These are phyloP conservation scores for Neuroscelio doddi DNA, from an alignment of 2,888 invertebrate species.

Conservation along the genomic window DNA sequence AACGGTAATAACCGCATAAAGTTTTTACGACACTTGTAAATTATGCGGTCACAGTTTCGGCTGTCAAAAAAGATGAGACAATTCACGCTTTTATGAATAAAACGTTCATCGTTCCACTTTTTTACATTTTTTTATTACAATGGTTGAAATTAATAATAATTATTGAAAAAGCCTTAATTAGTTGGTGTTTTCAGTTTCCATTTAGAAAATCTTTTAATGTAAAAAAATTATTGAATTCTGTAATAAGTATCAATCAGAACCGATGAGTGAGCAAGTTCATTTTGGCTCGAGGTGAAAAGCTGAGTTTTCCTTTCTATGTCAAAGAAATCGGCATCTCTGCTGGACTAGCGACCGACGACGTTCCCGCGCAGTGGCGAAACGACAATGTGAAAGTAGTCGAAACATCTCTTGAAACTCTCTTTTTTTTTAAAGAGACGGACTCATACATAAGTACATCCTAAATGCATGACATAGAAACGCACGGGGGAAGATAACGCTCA, in stretches of 20 bases:
- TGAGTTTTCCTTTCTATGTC: conserved; percentile 65
- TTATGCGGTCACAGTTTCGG: too few species aligned
- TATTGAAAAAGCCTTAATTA: too few species aligned
- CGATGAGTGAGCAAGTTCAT: conserved; percentile 21
- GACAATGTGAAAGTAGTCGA: conserved; percentile 67
- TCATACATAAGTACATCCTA: conserved; percentile 4
- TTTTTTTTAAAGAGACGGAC: conserved; percentile 39
- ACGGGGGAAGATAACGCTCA: not conserved
- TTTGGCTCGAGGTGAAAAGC: conserved; percentile 33
- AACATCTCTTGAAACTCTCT: conserved; percentile 53
- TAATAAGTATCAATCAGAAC: conserved; percentile 13
- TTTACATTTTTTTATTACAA: too few species aligned
- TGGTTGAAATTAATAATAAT: too few species aligned
- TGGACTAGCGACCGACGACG: conserved; percentile 44
- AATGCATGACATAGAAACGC: conserved; percentile 9
- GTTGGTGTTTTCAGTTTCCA: too few species aligned
- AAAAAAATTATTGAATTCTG: conserved; percentile 5
- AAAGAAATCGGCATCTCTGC: conserved; percentile 60
- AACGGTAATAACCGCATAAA: conserved; percentile 11
- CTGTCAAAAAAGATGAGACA: too few species aligned
- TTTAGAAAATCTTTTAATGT: too few species aligned
- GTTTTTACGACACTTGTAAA: too few species aligned
- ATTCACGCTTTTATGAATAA: too few species aligned
- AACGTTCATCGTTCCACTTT: too few species aligned
- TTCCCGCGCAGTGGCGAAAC: conserved; percentile 61